phyloP scores from a whole-genome alignment of 2,113 vertebrate species.

The Megaceryle maxima region DNA sequence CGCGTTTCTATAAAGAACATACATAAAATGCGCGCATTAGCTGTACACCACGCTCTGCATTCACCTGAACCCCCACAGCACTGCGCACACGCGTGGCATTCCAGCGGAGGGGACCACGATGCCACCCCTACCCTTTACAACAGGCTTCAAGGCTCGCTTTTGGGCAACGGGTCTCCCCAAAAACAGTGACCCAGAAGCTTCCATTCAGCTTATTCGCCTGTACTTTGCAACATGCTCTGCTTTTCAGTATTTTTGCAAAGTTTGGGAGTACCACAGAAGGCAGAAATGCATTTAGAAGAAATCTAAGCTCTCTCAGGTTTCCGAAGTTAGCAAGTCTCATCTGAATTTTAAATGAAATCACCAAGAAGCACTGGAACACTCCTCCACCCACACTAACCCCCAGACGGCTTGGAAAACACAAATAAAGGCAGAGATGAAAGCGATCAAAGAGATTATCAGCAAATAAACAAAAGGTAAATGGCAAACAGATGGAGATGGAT shows the following conservation, averaged over 20 bases:
- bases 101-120: neutral
- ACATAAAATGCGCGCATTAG: neutral
- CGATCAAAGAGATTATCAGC: neutral
- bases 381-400: neutral
- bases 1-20: neutral
- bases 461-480: constrained; percentile 10
- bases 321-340: neutral
- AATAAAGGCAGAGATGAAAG: neutral
- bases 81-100: neutral
- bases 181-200: neutral
- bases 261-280: neutral
- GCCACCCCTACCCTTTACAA: neutral
- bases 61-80: neutral
- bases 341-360: constrained; percentile 36
- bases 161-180: neutral
- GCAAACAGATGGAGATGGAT: neutral
- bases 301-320: neutral
- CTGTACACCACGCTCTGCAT: neutral
- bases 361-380: neutral
- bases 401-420: neutral
- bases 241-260: neutral
- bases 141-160: neutral
- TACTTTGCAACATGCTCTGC: neutral
- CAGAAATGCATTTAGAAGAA: neutral
- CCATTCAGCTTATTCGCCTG: neutral